Evolutionary conservation across 2,113 vertebrate species (phyloP), one percentile per base, ranked within the genome.

Genomic region (Madoqua kirkii): DNA sequence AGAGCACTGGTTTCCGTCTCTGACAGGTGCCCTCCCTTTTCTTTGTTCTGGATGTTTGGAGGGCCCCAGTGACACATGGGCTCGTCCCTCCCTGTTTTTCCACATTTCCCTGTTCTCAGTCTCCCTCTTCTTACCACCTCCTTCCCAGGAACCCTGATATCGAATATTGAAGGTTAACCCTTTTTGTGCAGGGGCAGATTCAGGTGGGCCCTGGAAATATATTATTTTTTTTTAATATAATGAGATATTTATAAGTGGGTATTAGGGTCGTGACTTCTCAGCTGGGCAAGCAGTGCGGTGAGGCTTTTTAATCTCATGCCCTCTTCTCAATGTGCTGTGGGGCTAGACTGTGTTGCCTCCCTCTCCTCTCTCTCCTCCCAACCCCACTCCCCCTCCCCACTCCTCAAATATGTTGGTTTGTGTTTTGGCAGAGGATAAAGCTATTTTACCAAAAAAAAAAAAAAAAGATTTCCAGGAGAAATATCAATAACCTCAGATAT

Each of bases 241-340:
- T 50, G 25, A 97, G 97, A 90, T 98, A 98, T 98, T 98, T 98
- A 98, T 98, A 98, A 87, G 25, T 92, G 93, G 93, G 97, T 94
- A 67, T 97, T 97, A 95, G 93, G 90, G 95, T 94, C 16, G 16
- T 97, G 93, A 96, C 88, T 92, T 95, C 90, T 95, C 62, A 93
- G 45, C 87, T 83, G 76, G 92, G 91, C 81, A 76, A 89, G 59
- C 54, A 62, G 67, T 50, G 36, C 57, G 84, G 54, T 50, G 87
- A 64, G 16, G 45, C 64, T 90, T 76, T 89, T 60, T 45, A 17
- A 76, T 78, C 45, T 92, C 40, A 25, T 45, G 71, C 21, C 52
- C 59, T 82, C 79, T 95, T 85, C 67, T 67, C 55, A 82, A 36
- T 54, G 57, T 97, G 96, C 84, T 12, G 0, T 3, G 23, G 19